Conservation (phyloP, 2,888 invertebrate genomes). For the Oegoconia quadripuncta region DNA sequence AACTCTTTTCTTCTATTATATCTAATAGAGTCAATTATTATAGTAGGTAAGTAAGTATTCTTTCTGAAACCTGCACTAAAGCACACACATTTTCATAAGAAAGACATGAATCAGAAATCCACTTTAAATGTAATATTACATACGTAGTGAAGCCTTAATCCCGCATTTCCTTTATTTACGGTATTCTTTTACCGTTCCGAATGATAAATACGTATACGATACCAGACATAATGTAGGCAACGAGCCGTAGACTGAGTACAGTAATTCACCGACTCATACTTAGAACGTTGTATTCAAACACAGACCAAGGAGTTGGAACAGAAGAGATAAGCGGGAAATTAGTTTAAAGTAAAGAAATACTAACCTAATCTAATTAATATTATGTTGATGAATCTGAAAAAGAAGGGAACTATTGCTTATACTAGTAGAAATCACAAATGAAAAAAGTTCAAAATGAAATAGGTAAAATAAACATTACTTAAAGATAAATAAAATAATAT, state of each 20-base stretch:
- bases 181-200: constrained; percentile 9
- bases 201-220: constrained; percentile 7
- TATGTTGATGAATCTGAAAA: no score
- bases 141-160: not conserved
- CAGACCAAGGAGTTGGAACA: not conserved
- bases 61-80: not conserved
- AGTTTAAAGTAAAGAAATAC: not conserved
- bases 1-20: no score
- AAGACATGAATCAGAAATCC: no score
- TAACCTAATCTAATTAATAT: not conserved
- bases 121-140: not conserved
- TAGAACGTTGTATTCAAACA: not conserved
- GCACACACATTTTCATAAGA: no score
- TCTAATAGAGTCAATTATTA: no score
- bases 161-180: not conserved
- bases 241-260: constrained; percentile 4
- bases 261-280: constrained; percentile 8
- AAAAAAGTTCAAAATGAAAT: no score
- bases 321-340: not conserved
- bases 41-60: no score
- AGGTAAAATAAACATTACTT: no score
- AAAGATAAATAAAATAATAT: no score
- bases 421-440: no score
- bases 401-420: no score
- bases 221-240: constrained; percentile 10